A percentile compares a stretch with the other conserved stretches of the same genome.
phyloP scores from a whole-genome alignment of 2,797 vertebrate genomes.

The Dallia pectoralis region DNA sequence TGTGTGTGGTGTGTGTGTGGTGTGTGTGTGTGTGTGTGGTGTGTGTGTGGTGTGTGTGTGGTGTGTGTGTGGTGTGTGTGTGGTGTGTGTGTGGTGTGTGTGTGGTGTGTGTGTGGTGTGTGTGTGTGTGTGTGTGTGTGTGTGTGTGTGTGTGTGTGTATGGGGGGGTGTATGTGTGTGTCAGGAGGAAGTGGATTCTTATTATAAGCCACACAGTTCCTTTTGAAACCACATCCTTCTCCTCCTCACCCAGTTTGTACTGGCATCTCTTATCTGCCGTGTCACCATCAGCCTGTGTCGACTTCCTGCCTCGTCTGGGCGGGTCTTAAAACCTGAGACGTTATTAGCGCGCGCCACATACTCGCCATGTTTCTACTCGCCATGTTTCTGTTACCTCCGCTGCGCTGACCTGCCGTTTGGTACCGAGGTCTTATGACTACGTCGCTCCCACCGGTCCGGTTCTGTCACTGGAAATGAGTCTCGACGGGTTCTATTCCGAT shows the following conservation, averaged over 20 bases:
- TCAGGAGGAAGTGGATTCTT: constrained; percentile 13
- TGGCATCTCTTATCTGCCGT: constrained; percentile 7
- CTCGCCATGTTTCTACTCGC: background rate
- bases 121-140: background rate
- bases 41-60: too few relatives aligned
- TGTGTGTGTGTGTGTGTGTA: background rate
- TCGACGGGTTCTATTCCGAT: background rate
- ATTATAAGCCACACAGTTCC: constrained; percentile 12
- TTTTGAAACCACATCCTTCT: constrained; percentile 16
- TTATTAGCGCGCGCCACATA: background rate
- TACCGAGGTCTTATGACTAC: background rate
- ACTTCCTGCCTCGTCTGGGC: constrained; percentile 1
- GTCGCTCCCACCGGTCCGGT: background rate
- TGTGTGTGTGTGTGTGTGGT: too few relatives aligned
- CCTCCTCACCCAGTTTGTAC: background rate
- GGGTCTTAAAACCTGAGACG: background rate
- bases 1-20: too few relatives aligned
- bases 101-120: too few relatives aligned
- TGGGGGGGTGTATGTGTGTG: too few relatives aligned
- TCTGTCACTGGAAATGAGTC: background rate
- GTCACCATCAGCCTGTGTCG: background rate
- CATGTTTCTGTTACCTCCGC: background rate
- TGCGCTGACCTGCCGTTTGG: background rate
- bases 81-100: too few relatives aligned
- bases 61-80: too few relatives aligned